phyloP scores from a whole-genome alignment of 2,888 invertebrate species.

The Eutolmus rufibarbis region DNA sequence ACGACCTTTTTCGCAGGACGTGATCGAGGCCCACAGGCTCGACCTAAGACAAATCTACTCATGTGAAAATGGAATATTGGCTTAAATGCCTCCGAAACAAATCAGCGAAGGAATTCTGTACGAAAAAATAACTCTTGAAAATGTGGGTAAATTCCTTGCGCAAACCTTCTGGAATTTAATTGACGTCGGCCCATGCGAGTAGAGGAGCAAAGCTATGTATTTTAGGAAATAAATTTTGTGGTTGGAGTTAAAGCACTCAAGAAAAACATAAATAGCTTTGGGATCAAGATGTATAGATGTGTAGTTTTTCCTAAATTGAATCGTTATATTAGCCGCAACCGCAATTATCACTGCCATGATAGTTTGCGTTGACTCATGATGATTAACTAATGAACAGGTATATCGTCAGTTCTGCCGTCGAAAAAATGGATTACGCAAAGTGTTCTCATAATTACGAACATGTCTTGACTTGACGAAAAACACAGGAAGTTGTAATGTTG shows the following conservation, averaged over 20 bases:
- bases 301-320: background rate
- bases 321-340: background rate
- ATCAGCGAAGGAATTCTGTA: background rate
- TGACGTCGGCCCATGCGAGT: background rate
- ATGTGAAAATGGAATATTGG: slow-evolving; percentile 17
- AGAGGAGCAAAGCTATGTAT: background rate
- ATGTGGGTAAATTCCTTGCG: background rate
- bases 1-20: background rate
- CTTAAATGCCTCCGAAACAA: slow-evolving; percentile 9
- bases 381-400: background rate
- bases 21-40: background rate
- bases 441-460: no score
- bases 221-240: background rate
- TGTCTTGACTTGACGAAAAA: no score
- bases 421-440: no score
- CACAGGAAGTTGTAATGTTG: no score
- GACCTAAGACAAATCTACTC: background rate
- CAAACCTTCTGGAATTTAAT: slow-evolving; percentile 13
- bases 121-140: background rate
- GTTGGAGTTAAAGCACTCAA: background rate
- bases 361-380: background rate
- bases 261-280: background rate
- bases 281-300: background rate
- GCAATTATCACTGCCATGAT: background rate
- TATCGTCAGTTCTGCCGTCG: no score